Base-by-base conservation (phyloP, 2,888 invertebrate genomes). In the Synergus laeviventris region DNA sequence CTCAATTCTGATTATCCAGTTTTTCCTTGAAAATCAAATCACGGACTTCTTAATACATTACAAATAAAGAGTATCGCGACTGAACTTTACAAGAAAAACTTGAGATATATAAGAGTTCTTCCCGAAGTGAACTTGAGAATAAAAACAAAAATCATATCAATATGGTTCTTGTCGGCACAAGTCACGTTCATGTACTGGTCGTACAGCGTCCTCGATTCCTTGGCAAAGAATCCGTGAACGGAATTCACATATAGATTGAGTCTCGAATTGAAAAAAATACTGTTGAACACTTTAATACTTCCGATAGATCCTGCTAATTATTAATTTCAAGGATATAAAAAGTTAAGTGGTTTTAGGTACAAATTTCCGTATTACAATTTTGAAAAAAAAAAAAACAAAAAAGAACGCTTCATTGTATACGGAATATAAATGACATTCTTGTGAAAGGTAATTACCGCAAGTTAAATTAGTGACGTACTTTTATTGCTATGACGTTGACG, bases 121-220 rank as follows among this genome's bases (percentile, higher is more conserved):
- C 21, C 38, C 21, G 7, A 61, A 18, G 42, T 60, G 31, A 74
- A 61, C 62, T 56, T 75, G 24, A 74, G 77, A 75, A 76, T 59
- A 75, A n/a, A 76, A 73, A n/a, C n/a, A 62, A 66, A 21, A 21
- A 64, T 75, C 64, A 66, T 74, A 56, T 74, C 76, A 45, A 42
- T 73, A 66, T 80, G 77, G 83, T 76, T 81, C 77, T 76, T 70
- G 76, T 66, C 73, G 74, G 73, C 70, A 74, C 74, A 74, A 77
- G 76, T 74, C 74, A 49, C 74, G 77, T 77, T 75, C 75, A 78
- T 75, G 74, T 77, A 78, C 79, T 80, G 74, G 59, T 39, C 59
- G 77, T 59, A 75, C 21, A 78, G 77, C 78, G 81, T 73, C 80
- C 82, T 79, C 79, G 81, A 82, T 84, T 82, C 77, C 78, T 84